Conservation (phyloP, 2,113 vertebrate genomes). For the Kryptolebias marmoratus region DNA sequence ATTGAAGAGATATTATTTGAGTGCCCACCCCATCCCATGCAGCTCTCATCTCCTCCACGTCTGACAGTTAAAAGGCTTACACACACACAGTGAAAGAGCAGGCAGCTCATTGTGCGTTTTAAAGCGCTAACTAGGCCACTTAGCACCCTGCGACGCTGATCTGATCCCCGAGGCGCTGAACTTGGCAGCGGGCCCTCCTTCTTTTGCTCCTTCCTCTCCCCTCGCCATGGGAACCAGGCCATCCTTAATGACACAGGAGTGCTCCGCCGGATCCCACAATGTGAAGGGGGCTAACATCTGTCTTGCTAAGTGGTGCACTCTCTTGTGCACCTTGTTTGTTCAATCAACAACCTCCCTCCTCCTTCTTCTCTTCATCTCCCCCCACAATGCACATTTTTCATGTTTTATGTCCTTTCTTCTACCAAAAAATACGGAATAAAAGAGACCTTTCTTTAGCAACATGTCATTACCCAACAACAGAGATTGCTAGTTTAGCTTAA, state of each 20-base stretch:
- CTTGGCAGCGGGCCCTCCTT: constrained; percentile 76
- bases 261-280: constrained; percentile 75
- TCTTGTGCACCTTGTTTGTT: constrained; percentile 79
- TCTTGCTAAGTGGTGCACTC: constrained; percentile 78
- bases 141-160: constrained; percentile 79
- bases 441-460: background rate
- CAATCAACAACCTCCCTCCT: constrained; percentile 64
- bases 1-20: constrained; percentile 27
- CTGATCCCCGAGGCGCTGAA: constrained; percentile 78
- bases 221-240: constrained; percentile 81
- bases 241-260: constrained; percentile 80
- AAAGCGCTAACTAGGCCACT: constrained; percentile 82
- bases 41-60: constrained; percentile 53
- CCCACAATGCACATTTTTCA: constrained; percentile 27
- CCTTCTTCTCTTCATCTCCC: constrained; percentile 6
- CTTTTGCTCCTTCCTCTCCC: constrained; percentile 72
- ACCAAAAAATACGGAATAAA: background rate
- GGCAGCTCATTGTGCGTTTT: constrained; percentile 77
- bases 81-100: constrained; percentile 71
- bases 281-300: constrained; percentile 79
- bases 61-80: constrained; percentile 78
- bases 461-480: background rate
- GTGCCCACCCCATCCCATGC: background rate
- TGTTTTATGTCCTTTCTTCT: constrained; percentile 4
- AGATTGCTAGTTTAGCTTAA: background rate